These are phyloP conservation scores for Laticauda colubrina DNA, from an alignment of 2,113 vertebrate genomes.

Conservation along the genomic window DNA sequence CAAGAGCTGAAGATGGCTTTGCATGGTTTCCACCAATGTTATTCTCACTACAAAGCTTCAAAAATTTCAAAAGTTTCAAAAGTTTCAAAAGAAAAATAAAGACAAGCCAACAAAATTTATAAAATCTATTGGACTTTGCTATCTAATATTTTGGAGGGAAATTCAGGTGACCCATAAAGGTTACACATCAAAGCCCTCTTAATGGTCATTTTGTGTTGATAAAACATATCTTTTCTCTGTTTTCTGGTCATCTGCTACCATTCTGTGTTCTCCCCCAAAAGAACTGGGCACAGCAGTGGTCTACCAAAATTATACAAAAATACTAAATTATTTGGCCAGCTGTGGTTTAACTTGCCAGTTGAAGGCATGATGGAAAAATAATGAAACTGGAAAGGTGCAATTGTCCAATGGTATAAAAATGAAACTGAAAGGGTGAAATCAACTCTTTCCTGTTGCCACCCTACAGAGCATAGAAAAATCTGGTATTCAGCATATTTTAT, in stretches of 20 bases:
- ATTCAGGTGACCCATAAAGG: not conserved
- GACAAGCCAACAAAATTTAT: not conserved
- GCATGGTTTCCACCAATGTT: not conserved
- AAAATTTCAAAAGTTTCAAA: not conserved
- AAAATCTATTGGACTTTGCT: not conserved
- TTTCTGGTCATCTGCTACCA: not conserved
- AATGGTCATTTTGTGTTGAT: not conserved
- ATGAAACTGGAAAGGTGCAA: not conserved
- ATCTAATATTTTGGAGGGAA: not conserved
- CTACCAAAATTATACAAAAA: not conserved
- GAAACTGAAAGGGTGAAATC: not conserved
- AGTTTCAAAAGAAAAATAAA: not conserved
- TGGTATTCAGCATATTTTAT: not conserved
- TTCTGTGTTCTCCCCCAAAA: not conserved
- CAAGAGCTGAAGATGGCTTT: not conserved
- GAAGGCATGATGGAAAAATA: not conserved
- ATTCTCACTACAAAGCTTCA: not conserved
- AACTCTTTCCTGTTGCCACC: not conserved
- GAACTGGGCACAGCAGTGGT: not conserved
- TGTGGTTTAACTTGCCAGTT: not conserved
- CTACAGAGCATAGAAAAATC: not conserved
- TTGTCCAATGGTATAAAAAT: not conserved
- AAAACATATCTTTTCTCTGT: not conserved
- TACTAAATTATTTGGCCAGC: not conserved
- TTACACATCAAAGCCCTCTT: not conserved